Evolutionary conservation across 2,797 vertebrate genomes (phyloP), one percentile per base, ranked within the genome.

Genomic region (Channallabes apus): DNA sequence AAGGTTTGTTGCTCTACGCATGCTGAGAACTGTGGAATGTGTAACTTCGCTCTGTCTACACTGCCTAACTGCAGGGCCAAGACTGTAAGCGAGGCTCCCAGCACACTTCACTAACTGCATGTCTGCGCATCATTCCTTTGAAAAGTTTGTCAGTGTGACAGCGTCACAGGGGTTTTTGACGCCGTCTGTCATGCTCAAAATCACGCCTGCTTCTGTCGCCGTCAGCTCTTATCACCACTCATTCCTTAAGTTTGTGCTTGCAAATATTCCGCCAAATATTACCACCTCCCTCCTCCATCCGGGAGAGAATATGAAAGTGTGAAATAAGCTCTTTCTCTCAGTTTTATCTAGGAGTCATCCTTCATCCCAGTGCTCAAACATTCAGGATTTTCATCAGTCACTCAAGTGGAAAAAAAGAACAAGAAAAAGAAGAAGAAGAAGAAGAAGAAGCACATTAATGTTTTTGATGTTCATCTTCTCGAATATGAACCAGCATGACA

Each of bases 71-170:
- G 92, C 91, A 88, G 93, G 93, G 93, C 92, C 91, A 93, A 92
- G 91, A 89, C 89, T 92, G 91, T 90, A 91, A 91, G 91, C 88
- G 81, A 90, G 90, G 90, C 93, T 93, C 73, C 90, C 90, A 90
- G 91, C 92, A 90, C 92, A 91, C 93, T 94, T 94, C 93, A 93
- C 92, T 92, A 90, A 88, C 88, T 61, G 92, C 91, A 89, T 90
- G 91, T 89, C 85, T 87, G 85, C 76, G 87, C 91, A 92, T 94
- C 93, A 93, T 93, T 93, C 92, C 93, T 95, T 95, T 95, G 93
- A 95, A 94, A 95, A 94, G 94, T 94, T 95, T 94, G 94, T 95
- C 94, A 94, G 92, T 86, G 89, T 94, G 94, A 95, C 94, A 94
- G 93, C 94, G 90, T 95, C 94, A 93, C 93, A 90, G 89, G 92